Conservation (phyloP, 2,888 invertebrate species). For the Opisthograptis luteolata region DNA sequence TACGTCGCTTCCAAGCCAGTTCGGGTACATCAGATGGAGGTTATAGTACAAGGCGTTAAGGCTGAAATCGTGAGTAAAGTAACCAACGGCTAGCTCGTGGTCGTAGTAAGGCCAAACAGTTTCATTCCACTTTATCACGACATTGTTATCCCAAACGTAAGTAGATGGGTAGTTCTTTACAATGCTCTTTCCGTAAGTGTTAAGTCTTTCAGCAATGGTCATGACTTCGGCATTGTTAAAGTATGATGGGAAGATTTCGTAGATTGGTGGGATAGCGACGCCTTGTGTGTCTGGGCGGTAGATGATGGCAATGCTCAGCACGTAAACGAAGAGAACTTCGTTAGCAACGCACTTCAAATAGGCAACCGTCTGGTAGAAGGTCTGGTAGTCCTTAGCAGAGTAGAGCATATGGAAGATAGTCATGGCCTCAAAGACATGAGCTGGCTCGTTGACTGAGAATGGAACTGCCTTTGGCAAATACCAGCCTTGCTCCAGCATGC, state of each 20-base stretch:
- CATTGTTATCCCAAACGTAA: slow-evolving; percentile 70
- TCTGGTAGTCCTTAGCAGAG: slow-evolving; percentile 88
- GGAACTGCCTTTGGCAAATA: slow-evolving; percentile 84
- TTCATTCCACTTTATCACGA: slow-evolving; percentile 86
- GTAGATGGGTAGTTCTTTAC: slow-evolving; percentile 61
- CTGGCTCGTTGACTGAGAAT: slow-evolving; percentile 82
- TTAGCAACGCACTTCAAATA: slow-evolving; percentile 88
- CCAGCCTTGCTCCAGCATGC: slow-evolving; percentile 78
- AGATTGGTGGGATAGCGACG: slow-evolving; percentile 87
- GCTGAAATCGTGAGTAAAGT: slow-evolving; percentile 89
- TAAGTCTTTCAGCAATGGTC: slow-evolving; percentile 86
- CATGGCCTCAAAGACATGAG: slow-evolving; percentile 85
- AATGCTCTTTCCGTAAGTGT: slow-evolving; percentile 63
- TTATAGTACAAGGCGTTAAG: slow-evolving; percentile 87
- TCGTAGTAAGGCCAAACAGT: slow-evolving; percentile 83
- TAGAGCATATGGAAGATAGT: slow-evolving; percentile 87
- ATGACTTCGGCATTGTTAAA: slow-evolving; percentile 89
- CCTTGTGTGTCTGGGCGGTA: slow-evolving; percentile 87
- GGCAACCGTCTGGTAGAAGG: slow-evolving; percentile 88
- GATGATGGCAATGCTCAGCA: slow-evolving; percentile 85
- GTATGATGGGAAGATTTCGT: slow-evolving; percentile 89
- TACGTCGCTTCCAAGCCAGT: slow-evolving; percentile 85
- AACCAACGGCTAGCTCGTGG: slow-evolving; percentile 84
- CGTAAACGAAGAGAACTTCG: slow-evolving; percentile 88
- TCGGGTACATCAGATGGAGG: slow-evolving; percentile 85